Evolutionary conservation across 2,888 invertebrate genomes (phyloP).

Genomic region (Scelioninae gen. 1): DNA sequence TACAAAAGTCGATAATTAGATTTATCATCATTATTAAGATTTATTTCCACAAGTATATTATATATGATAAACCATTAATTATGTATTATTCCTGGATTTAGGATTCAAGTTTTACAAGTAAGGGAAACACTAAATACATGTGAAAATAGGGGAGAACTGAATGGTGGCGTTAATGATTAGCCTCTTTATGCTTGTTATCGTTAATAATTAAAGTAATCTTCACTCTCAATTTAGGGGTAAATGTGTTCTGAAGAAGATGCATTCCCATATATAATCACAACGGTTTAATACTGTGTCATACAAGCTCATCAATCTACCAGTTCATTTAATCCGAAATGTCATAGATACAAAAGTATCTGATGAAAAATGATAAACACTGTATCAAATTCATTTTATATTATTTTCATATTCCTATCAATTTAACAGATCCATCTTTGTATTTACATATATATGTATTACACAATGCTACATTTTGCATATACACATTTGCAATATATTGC

Average conservation of each 20-base stretch:
- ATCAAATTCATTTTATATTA: too few species aligned
- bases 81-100: background rate
- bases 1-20: too few species aligned
- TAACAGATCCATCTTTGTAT: too few species aligned
- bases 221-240: too few species aligned
- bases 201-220: too few species aligned
- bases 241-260: slow-evolving; percentile 9
- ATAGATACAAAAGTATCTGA: background rate
- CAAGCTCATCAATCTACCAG: slow-evolving; percentile 2
- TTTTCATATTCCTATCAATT: too few species aligned
- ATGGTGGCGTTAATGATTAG: slow-evolving; percentile 16
- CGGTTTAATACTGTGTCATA: background rate
- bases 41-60: background rate
- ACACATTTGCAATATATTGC: slow-evolving; percentile 11
- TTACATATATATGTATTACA: too few species aligned
- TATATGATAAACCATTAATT: background rate
- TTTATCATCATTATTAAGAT: background rate
- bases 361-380: too few species aligned
- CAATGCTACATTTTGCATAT: background rate
- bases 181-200: too few species aligned
- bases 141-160: slow-evolving; percentile 1
- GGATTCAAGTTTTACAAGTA: slow-evolving; percentile 1
- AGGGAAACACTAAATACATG: background rate
- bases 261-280: slow-evolving; percentile 10
- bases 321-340: background rate